These are phyloP conservation scores for Melitaea cinxia DNA, from an alignment of 1,140 invertebrate genomes.

Conservation along the genomic window DNA sequence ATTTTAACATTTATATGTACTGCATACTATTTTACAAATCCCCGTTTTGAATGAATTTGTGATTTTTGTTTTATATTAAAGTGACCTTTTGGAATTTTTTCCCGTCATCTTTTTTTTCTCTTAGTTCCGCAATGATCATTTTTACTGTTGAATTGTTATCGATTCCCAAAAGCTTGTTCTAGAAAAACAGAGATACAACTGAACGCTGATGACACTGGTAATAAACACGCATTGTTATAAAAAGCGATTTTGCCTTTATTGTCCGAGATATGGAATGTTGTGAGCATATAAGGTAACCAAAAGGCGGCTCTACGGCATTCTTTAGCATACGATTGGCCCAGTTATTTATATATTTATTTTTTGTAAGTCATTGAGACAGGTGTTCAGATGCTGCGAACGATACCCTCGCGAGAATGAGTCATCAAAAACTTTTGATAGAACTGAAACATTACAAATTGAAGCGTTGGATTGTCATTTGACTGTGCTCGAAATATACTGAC, in stretches of 20 bases:
- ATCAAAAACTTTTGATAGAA: slow-evolving; percentile 13
- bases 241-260: slow-evolving; percentile 37
- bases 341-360: slow-evolving; percentile 31
- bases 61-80: too few relatives aligned
- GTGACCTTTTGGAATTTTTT: too few relatives aligned
- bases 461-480: neutral
- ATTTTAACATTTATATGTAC: too few relatives aligned
- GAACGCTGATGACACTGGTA: slow-evolving; percentile 17
- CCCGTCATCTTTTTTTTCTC: neutral
- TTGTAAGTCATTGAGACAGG: slow-evolving; percentile 33
- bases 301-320: slow-evolving; percentile 34
- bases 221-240: slow-evolving; percentile 35
- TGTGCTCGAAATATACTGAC: neutral
- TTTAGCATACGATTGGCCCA: slow-evolving; percentile 34
- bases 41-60: too few relatives aligned
- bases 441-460: neutral
- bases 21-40: too few relatives aligned
- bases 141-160: neutral
- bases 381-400: slow-evolving; percentile 33
- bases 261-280: slow-evolving; percentile 29
- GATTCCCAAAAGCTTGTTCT: slow-evolving; percentile 4
- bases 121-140: neutral
- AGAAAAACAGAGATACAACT: slow-evolving; percentile 16
- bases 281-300: slow-evolving; percentile 34
- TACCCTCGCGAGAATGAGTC: slow-evolving; percentile 29